phyloP scores from a whole-genome alignment of 2,113 vertebrate species.

The Zosterops pallidus region DNA sequence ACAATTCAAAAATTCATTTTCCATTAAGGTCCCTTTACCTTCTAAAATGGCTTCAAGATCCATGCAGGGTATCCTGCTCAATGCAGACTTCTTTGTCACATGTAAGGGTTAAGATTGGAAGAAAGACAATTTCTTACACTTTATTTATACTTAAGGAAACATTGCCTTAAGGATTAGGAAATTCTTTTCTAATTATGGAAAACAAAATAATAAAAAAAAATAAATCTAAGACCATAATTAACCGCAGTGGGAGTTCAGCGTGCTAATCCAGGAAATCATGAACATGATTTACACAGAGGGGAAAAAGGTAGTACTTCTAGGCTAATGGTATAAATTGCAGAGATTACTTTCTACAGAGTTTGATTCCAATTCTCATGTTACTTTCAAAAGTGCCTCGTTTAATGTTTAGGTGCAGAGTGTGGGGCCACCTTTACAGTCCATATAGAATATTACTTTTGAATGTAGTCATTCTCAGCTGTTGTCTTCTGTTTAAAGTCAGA shows the following conservation, averaged over 20 bases:
- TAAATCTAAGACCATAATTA: neutral
- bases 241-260: neutral
- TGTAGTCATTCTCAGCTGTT: neutral
- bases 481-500: neutral
- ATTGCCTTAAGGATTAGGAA: neutral
- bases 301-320: neutral
- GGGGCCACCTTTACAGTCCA: neutral
- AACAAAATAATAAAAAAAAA: neutral
- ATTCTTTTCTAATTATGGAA: neutral
- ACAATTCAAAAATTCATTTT: constrained; percentile 13
- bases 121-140: neutral
- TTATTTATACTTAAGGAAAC: neutral
- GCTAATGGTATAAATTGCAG: neutral
- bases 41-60: neutral
- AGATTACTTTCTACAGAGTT: neutral
- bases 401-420: neutral
- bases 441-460: neutral
- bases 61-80: neutral
- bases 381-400: neutral
- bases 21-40: neutral
- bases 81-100: neutral
- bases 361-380: neutral
- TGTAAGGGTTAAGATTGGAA: neutral
- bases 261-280: constrained; percentile 11
- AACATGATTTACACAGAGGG: neutral